phyloP scores from a whole-genome alignment of 2,888 invertebrate species.

The Anaspis maculata region DNA sequence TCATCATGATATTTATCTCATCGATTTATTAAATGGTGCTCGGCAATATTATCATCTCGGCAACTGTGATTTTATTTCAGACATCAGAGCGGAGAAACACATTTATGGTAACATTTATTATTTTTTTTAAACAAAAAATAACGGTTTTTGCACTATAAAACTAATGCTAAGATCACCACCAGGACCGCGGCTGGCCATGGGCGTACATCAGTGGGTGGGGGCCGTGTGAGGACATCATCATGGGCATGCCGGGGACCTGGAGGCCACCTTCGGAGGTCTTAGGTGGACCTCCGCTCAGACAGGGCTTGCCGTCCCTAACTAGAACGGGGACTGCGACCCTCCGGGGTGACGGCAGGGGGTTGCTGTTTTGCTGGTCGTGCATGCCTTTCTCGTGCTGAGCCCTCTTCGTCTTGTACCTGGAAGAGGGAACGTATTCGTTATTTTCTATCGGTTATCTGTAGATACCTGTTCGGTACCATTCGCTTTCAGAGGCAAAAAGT shows the following conservation, averaged over 20 bases:
- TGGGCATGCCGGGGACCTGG: constrained; percentile 30
- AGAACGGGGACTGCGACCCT: constrained; percentile 91
- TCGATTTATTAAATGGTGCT: too few relatives aligned
- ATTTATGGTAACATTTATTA: too few relatives aligned
- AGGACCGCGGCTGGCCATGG: constrained; percentile 40
- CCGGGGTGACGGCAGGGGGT: constrained; percentile 64
- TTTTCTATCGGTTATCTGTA: neutral
- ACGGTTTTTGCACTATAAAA: too few relatives aligned
- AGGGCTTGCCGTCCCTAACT: constrained; percentile 91
- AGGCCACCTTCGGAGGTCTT: constrained; percentile 23
- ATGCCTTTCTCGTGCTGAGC: constrained; percentile 88
- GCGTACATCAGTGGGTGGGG: constrained; percentile 39
- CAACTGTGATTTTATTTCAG: too few relatives aligned
- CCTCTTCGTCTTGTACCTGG: constrained; percentile 92
- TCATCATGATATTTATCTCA: too few relatives aligned
- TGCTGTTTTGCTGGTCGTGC: constrained; percentile 48
- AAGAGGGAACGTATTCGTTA: neutral
- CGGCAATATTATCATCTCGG: too few relatives aligned
- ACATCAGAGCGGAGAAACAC: too few relatives aligned
- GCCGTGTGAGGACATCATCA: constrained; percentile 33
- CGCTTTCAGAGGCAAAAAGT: too few relatives aligned
- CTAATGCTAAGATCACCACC: too few relatives aligned
- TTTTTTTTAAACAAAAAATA: too few relatives aligned
- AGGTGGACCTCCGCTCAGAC: constrained; percentile 50
- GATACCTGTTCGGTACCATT: too few relatives aligned